Base-by-base conservation (phyloP, 2,113 vertebrate species). In the Anhinga rufa region DNA sequence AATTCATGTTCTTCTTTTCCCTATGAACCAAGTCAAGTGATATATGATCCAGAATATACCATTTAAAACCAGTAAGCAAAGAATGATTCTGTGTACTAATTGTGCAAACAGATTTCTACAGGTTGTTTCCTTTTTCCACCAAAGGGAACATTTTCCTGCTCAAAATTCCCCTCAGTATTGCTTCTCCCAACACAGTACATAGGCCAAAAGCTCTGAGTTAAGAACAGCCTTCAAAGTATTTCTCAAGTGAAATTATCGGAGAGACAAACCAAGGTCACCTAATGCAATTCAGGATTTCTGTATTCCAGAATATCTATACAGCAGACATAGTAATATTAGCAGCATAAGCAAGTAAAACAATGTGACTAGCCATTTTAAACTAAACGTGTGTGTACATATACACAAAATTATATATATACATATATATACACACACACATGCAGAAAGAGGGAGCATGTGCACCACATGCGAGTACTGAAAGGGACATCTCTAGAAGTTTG, bases 371-470 rank as follows among this genome's bases (percentile, higher is more conserved):
- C n/a, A 15, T 18, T 42, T 93, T 32, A 64, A 38, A 84, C 20
- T 40, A 62, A 66, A 54, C 2, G 18, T 17, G 13, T 80, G 9
- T 12, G 3, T 8, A 26, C 3, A 8, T 6, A 29, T 3, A 51
- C 7, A 44, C 2, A n/a, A 62, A 26, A 52, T 19, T 12, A 25
- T 10, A 38, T 8, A 72, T 8, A 34, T 26, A 17, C 17, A 46
- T 21, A 34, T 4, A 55, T 3, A 31, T 2, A 60, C 4, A 28
- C 3, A 54, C 4, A 24, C 3, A 76, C 5, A 24, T 12, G 64
- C 22, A 44, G 25, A 57, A 13, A 66, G 21, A 61, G 12, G 61
- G 12, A 22, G 18, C 5, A 9, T 0, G 1, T 7, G 1, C 12
- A 14, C 0, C 0, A 1, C 15, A 15, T 6, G 12, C 19, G 17